Evolutionary conservation across 30 jellyfish, hydroid and myxozoan genomes (phyloP).

Genomic region (Turritopsis dohrnii): DNA sequence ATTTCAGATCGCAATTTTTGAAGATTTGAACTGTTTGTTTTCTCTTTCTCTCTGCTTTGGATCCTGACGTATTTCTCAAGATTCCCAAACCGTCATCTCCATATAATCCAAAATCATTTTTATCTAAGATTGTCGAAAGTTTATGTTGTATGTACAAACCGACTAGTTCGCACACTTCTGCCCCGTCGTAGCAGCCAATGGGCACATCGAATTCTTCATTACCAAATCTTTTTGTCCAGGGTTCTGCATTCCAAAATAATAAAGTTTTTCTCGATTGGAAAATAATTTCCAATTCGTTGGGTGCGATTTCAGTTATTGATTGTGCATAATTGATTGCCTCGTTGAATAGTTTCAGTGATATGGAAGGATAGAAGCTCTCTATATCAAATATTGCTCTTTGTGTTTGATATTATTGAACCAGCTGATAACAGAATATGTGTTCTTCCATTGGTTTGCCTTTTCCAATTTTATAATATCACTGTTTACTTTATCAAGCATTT

Average conservation of each 20-base stretch:
- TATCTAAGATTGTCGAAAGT: background rate
- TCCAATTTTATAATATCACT: background rate
- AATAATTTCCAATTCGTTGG: background rate
- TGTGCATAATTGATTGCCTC: background rate
- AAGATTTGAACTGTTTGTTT: no score
- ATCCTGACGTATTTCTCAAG: background rate
- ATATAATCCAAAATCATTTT: no score
- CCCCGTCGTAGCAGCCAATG: constrained; percentile 1
- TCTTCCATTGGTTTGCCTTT: constrained; percentile 14
- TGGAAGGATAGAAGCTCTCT: background rate
- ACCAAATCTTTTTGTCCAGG: background rate
- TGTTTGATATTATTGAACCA: background rate
- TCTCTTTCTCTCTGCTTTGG: no score
- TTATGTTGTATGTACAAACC: background rate
- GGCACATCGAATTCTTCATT: constrained; percentile 5
- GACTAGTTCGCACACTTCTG: constrained; percentile 3
- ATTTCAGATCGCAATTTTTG: no score
- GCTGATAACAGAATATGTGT: background rate
- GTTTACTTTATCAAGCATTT: constrained; percentile 20
- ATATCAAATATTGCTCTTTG: background rate
- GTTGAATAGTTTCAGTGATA: background rate
- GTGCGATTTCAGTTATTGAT: background rate
- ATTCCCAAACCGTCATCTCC: constrained; percentile 10
- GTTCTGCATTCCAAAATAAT: background rate
- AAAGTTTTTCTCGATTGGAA: background rate